Conservation (phyloP, 2,888 invertebrate genomes). For the Drosophila limbata region DNA sequence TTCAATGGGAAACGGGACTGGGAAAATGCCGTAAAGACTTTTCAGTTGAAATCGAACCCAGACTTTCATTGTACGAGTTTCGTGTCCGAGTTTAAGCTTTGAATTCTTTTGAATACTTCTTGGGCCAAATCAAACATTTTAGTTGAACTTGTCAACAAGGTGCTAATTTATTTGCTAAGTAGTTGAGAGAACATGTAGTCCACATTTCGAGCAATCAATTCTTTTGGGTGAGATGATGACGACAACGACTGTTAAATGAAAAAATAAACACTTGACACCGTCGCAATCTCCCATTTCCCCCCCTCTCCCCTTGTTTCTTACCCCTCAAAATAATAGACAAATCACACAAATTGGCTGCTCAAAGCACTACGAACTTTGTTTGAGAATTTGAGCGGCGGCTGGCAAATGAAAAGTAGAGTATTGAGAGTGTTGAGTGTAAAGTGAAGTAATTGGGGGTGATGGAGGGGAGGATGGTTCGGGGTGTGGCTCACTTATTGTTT, state of each 20-base stretch:
- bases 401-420: not conserved
- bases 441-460: not conserved
- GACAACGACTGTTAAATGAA: conserved; percentile 29
- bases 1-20: not conserved
- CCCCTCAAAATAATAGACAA: not conserved
- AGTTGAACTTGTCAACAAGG: conserved; percentile 4
- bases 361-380: not conserved
- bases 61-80: not conserved
- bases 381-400: not conserved
- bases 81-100: not conserved
- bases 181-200: conserved; percentile 14
- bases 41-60: not conserved
- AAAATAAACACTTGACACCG: conserved; percentile 34
- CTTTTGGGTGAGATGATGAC: not conserved
- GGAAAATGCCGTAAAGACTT: not conserved
- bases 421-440: not conserved
- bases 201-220: conserved; percentile 32
- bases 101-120: not conserved
- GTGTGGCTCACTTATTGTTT: conserved; percentile 4
- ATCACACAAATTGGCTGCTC: conserved; percentile 8
- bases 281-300: not conserved
- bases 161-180: conserved; percentile 44
- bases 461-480: not conserved
- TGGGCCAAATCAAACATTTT: conserved; percentile 14
- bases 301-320: not conserved